A percentile compares a stretch with the other conserved stretches of the same genome.
phyloP scores from a whole-genome alignment of 2,797 vertebrate genomes.

The Spea hammondii region DNA sequence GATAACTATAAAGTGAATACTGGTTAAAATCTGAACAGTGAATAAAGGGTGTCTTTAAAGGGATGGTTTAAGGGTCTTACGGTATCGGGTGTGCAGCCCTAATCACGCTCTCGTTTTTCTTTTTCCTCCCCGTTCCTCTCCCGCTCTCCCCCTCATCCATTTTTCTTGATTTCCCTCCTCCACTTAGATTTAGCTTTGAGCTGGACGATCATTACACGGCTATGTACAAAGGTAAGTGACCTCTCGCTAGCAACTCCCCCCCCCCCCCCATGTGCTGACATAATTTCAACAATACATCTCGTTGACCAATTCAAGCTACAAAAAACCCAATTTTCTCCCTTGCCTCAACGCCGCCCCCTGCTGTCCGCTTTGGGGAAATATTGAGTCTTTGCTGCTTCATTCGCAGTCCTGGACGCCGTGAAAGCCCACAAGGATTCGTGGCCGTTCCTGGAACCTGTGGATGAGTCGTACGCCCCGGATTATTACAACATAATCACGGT shows the following conservation, averaged over 20 bases:
- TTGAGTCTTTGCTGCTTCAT: neutral
- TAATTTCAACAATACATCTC: too few species aligned
- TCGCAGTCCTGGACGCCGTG: constrained; percentile 87
- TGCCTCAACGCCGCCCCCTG: neutral
- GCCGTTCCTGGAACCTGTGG: constrained; percentile 97
- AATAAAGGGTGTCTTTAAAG: too few species aligned
- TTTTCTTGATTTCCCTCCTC: neutral
- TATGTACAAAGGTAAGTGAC: constrained; percentile 91
- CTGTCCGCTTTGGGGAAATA: neutral
- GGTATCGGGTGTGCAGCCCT: too few species aligned
- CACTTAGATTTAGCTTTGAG: constrained; percentile 80
- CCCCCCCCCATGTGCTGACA: too few species aligned
- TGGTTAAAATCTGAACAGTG: too few species aligned
- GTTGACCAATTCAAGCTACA: too few species aligned
- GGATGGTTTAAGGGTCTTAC: too few species aligned
- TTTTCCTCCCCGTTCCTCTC: too few species aligned
- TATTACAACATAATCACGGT: constrained; percentile 97
- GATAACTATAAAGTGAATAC: too few species aligned
- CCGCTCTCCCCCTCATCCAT: too few species aligned
- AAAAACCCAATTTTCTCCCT: neutral
- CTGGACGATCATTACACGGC: constrained; percentile 95
- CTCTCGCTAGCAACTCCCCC: too few species aligned
- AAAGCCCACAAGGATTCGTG: constrained; percentile 97
- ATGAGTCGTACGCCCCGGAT: constrained; percentile 95
- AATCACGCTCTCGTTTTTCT: too few species aligned